Percentiles rank a stretch among this genome's conserved stretches.
phyloP scores from a whole-genome alignment of 2,888 invertebrate genomes.

The Linyphia triangularis region DNA sequence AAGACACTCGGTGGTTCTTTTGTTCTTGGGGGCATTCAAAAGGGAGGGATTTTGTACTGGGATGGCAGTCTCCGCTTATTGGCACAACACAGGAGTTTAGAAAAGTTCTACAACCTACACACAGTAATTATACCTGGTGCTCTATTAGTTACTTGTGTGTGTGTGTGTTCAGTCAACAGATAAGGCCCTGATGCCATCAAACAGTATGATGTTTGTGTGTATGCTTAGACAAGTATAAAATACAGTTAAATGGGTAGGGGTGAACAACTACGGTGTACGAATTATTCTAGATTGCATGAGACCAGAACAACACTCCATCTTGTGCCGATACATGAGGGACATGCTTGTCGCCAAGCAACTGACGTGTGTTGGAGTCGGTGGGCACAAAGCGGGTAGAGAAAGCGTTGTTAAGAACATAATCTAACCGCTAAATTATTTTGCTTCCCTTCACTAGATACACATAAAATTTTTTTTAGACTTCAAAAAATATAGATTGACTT shows the following conservation, averaged over 20 bases:
- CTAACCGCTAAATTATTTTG: too few species aligned
- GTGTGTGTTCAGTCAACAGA: background rate
- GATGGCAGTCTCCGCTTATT: background rate
- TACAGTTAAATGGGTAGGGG: background rate
- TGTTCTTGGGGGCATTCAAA: too few species aligned
- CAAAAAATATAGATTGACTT: too few species aligned
- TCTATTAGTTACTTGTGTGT: background rate
- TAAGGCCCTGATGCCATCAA: slow-evolving; percentile 21
- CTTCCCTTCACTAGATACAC: too few species aligned
- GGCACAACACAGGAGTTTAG: background rate
- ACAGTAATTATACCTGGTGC: background rate
- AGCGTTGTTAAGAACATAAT: too few species aligned
- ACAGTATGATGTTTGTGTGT: background rate
- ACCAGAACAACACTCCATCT: background rate
- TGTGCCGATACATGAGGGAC: too few species aligned
- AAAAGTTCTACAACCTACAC: background rate
- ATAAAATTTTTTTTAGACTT: too few species aligned
- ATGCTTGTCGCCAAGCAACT: too few species aligned
- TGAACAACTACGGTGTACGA: background rate
- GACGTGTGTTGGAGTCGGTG: too few species aligned
- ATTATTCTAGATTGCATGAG: background rate
- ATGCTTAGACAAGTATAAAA: background rate
- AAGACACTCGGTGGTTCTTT: too few species aligned
- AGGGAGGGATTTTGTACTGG: background rate
- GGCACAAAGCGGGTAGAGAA: too few species aligned